phyloP scores from a whole-genome alignment of 2,888 invertebrate genomes.

The Eustalomyia histrio region DNA sequence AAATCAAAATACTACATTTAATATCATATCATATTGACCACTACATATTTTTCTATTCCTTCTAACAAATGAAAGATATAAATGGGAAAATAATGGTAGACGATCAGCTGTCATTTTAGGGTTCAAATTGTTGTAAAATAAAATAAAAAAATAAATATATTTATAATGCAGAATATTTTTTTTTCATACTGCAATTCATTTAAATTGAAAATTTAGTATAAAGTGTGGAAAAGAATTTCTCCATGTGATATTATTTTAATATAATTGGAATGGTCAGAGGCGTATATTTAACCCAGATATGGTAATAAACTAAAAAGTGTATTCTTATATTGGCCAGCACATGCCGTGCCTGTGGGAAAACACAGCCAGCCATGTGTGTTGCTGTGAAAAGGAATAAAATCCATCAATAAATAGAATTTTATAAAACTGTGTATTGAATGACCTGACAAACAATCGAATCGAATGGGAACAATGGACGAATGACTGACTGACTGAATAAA shows the following conservation, averaged over 20 bases:
- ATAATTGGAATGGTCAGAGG: constrained; percentile 24
- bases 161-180: too few species aligned
- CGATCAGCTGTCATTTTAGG: constrained; percentile 34
- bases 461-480: constrained; percentile 22
- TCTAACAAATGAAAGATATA: constrained; percentile 5
- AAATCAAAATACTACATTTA: constrained; percentile 30
- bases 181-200: constrained; percentile 1
- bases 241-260: constrained; percentile 20
- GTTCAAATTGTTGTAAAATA: not conserved
- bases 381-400: constrained; percentile 10
- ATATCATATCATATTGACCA: not conserved
- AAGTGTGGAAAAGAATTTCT: not conserved
- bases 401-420: constrained; percentile 22
- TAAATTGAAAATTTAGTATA: constrained; percentile 14
- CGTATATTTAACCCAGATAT: constrained; percentile 3
- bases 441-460: constrained; percentile 10
- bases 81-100: constrained; percentile 35
- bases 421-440: constrained; percentile 22
- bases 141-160: not conserved
- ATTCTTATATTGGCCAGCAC: not conserved
- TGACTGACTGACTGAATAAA: not conserved
- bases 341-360: not conserved
- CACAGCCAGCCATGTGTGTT: not conserved
- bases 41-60: not conserved
- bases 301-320: not conserved